phyloP scores from a whole-genome alignment of 1,140 invertebrate genomes.

The Orius laevigatus region DNA sequence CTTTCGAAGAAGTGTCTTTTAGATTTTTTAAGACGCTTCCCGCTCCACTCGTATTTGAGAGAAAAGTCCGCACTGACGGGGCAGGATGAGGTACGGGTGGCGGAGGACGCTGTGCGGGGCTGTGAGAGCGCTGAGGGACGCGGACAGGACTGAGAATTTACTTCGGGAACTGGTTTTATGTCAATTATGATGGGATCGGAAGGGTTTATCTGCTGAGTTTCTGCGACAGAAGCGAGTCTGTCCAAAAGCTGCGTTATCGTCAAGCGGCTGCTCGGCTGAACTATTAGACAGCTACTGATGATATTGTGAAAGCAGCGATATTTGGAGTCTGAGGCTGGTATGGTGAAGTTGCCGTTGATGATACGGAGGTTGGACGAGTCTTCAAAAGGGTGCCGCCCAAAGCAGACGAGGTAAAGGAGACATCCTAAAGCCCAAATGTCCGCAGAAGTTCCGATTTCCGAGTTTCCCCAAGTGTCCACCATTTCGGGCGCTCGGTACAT shows the following conservation, averaged over 20 bases:
- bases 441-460: conserved; percentile 67
- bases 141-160: neutral
- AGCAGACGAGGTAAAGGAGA: conserved; percentile 83
- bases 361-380: conserved; percentile 91
- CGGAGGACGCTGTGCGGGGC: conserved; percentile 10
- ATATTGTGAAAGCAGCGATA: conserved; percentile 78
- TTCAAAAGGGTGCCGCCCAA: conserved; percentile 90
- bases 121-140: conserved; percentile 3
- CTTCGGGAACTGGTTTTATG: neutral
- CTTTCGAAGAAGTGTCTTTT: conserved; percentile 89
- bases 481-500: conserved; percentile 92
- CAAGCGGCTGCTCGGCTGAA: conserved; percentile 64
- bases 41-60: conserved; percentile 64
- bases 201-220: conserved; percentile 61
- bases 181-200: conserved; percentile 55
- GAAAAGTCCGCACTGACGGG: conserved; percentile 42
- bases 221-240: conserved; percentile 68
- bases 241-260: conserved; percentile 65
- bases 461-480: conserved; percentile 94
- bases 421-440: conserved; percentile 98
- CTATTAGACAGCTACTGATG: conserved; percentile 70
- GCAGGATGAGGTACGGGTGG: conserved; percentile 12
- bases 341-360: conserved; percentile 85
- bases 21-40: conserved; percentile 82
- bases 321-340: conserved; percentile 62